Conservation (phyloP, 2,113 vertebrate species). For the Amblyornis subalaris region DNA sequence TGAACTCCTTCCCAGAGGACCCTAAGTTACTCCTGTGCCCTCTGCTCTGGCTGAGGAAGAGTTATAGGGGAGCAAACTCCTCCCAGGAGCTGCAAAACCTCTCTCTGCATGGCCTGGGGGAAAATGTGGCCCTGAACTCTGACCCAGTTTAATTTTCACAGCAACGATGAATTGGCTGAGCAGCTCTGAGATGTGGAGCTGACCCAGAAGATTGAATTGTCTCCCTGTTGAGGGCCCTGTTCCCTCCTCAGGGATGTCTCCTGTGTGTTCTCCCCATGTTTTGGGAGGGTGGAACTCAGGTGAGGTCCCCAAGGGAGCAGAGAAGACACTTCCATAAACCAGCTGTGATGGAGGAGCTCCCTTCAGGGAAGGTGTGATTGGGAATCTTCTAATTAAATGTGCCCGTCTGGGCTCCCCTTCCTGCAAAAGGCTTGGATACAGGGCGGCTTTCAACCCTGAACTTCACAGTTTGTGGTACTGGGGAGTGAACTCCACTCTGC, state of each 20-base stretch:
- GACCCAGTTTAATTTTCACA: not conserved
- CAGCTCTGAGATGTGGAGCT: not conserved
- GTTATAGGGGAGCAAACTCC: not conserved
- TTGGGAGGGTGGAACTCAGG: not conserved
- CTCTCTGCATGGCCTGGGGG: not conserved
- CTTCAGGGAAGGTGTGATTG: not conserved
- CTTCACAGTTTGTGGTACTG: not conserved
- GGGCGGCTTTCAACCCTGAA: not conserved
- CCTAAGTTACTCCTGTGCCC: rapidly evolving
- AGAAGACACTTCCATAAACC: not conserved
- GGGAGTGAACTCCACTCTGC: not conserved
- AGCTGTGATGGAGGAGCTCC: not conserved
- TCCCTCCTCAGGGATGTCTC: not conserved
- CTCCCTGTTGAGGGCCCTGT: not conserved
- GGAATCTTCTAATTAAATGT: not conserved
- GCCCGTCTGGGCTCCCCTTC: not conserved
- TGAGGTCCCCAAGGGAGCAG: not conserved
- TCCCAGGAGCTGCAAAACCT: not conserved
- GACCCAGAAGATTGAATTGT: not conserved
- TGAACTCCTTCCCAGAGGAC: not conserved
- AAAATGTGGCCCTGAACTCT: not conserved
- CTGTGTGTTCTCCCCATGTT: not conserved
- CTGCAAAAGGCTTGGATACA: not conserved
- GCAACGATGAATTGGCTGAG: not conserved
- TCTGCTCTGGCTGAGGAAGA: not conserved